These are phyloP conservation scores for Lasioglossum baleicum DNA, from an alignment of 1,140 invertebrate species.

Conservation along the genomic window DNA sequence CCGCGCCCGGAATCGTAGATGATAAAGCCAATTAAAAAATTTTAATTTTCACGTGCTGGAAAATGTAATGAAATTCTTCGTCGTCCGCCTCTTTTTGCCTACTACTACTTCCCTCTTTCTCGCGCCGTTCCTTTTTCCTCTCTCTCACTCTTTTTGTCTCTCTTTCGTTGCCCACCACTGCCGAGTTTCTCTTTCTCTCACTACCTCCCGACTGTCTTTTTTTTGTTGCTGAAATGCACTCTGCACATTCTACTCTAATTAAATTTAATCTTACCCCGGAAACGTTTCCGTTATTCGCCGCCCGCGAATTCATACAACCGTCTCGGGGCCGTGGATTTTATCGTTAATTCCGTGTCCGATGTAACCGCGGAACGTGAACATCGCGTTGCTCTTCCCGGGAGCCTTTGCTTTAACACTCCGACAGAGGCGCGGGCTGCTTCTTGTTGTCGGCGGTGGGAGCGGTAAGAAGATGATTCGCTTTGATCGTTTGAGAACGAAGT, in stretches of 20 bases:
- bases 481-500: too few species aligned
- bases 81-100: conserved; percentile 26
- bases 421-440: background rate
- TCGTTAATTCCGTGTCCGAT: conserved; percentile 22
- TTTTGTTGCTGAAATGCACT: conserved; percentile 49
- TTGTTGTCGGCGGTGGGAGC: too few species aligned
- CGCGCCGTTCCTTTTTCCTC: background rate
- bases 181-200: too few species aligned
- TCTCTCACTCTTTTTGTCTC: background rate
- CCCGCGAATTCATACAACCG: conserved; percentile 33
- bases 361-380: background rate
- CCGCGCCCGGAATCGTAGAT: conserved; percentile 23
- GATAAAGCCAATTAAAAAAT: conserved; percentile 51
- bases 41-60: conserved; percentile 51
- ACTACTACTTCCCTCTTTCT: background rate
- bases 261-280: conserved; percentile 46
- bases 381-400: background rate
- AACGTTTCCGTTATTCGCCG: conserved; percentile 40
- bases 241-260: conserved; percentile 47
- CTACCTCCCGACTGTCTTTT: background rate
- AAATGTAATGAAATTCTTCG: conserved; percentile 52
- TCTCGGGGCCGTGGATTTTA: conserved; percentile 7
- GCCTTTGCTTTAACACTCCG: background rate
- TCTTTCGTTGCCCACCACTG: background rate
- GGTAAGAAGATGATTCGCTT: too few species aligned